These are phyloP conservation scores for Copidosoma aretas DNA, from an alignment of 2,888 invertebrate genomes.

Conservation along the genomic window DNA sequence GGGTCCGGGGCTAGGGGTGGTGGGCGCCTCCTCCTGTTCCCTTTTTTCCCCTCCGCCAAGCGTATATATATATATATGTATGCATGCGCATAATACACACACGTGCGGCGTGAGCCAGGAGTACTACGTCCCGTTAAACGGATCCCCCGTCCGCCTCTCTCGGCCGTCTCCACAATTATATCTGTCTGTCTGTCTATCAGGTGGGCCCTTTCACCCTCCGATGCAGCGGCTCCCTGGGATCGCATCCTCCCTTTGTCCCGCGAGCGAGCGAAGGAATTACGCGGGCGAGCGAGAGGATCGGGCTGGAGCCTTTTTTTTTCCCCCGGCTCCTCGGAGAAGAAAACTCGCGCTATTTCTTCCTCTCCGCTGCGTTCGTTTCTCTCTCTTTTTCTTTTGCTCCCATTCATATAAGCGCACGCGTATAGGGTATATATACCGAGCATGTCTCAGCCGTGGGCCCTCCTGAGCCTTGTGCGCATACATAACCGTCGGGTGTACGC, in stretches of 20 bases:
- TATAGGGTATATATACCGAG: too few relatives aligned
- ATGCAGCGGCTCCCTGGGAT: conserved; percentile 18
- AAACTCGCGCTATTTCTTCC: neutral
- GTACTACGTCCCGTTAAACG: conserved; percentile 61
- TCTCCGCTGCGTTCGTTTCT: neutral
- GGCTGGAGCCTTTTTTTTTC: neutral
- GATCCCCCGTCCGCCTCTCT: conserved; percentile 47
- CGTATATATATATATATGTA: too few relatives aligned
- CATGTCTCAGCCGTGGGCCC: too few relatives aligned
- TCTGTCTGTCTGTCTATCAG: neutral
- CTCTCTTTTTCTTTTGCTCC: neutral
- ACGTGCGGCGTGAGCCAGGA: too few relatives aligned
- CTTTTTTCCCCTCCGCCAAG: conserved; percentile 42
- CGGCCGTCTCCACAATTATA: conserved; percentile 9
- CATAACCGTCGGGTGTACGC: too few relatives aligned
- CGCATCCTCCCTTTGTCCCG: conserved; percentile 50
- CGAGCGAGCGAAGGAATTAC: conserved; percentile 38
- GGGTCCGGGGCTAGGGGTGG: too few relatives aligned
- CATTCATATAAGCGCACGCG: too few relatives aligned
- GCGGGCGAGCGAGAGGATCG: neutral
- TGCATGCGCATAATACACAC: too few relatives aligned
- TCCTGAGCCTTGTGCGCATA: too few relatives aligned
- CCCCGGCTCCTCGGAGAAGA: conserved; percentile 23
- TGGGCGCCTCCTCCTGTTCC: conserved; percentile 13
- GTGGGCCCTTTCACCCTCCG: conserved; percentile 9